Evolutionary conservation across 2,888 invertebrate species (phyloP), one percentile per base, ranked within the genome.

Genomic region (Arctia plantaginis): DNA sequence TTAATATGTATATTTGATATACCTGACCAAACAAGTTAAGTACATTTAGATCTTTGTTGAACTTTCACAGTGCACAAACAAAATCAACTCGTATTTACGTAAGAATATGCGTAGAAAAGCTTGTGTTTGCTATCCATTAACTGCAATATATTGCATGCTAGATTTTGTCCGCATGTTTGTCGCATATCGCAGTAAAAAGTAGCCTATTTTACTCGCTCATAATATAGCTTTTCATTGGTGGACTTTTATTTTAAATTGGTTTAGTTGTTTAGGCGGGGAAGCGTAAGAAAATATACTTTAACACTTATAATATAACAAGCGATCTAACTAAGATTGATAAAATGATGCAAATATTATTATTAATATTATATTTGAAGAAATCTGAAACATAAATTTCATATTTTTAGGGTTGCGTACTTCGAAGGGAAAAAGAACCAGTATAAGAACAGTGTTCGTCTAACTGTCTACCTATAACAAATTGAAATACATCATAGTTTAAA

Each of bases 111-210:
- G 4, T 30, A 62, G 18, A 30, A 30, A 30, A 47, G 27, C 12
- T 30, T 67, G 18, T 66, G 23, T 67, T 67, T 67, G 30, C 6
- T 20, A 44, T 67, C 67, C 27, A 44, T 44, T 67, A 67, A 30
- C 66, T 66, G 8, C 10, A 13, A 44, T 30, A 30, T 59, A 10
- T 18, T 47, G 47, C 47, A 47, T 15, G 44, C n/a, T 44, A 44
- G 44, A 13, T 44, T 13, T 15, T 44, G 12, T 44, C 44, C 12
- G 13, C 44, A 59, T 59, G 15, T 27, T n/a, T n/a, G n/a, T n/a
- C 15, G 8, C 51, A 10, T 3, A 12, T n/a, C n/a, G n/a, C n/a
- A n/a, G n/a, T n/a, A n/a, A n/a, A n/a, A n/a, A n/a, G n/a, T n/a
- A n/a, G n/a, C n/a, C n/a, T n/a, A n/a, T n/a, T n/a, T n/a, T n/a